Evolutionary conservation across 2,888 invertebrate genomes (phyloP).

Genomic region (Isoperla grammatica): DNA sequence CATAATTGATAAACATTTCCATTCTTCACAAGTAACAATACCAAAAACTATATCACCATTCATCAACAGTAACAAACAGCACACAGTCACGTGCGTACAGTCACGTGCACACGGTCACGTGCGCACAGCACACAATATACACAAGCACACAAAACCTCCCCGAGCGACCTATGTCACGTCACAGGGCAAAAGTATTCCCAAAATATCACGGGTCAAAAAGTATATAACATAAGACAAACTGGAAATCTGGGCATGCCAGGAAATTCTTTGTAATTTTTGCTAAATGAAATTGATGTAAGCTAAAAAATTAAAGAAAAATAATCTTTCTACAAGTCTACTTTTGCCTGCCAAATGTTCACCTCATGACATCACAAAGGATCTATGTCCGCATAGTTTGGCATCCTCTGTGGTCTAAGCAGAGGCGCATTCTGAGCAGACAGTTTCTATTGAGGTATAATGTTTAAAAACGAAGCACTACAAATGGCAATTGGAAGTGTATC

Average conservation of each 20-base stretch:
- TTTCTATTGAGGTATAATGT: slow-evolving; percentile 10
- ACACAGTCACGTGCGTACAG: not conserved
- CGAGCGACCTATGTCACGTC: too few relatives aligned
- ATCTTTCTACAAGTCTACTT: too few relatives aligned
- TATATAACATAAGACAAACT: too few relatives aligned
- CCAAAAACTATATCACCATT: slow-evolving; percentile 25
- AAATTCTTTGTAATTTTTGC: not conserved
- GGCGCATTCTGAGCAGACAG: not conserved
- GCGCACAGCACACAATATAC: not conserved
- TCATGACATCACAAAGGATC: too few relatives aligned
- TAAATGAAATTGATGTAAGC: slow-evolving; percentile 1
- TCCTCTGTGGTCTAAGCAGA: not conserved
- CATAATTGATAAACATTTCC: not conserved
- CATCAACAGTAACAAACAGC: slow-evolving; percentile 24
- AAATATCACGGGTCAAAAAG: too few relatives aligned
- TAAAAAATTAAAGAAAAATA: too few relatives aligned
- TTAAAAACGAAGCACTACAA: slow-evolving; percentile 13
- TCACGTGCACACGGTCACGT: slow-evolving; percentile 5
- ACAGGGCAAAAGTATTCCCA: too few relatives aligned
- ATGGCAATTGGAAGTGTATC: slow-evolving; percentile 14
- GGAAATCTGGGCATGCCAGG: not conserved
- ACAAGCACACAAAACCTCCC: slow-evolving; percentile 8
- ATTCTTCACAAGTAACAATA: slow-evolving; percentile 20
- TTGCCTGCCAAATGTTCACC: too few relatives aligned
- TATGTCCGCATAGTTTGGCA: not conserved